Conservation (phyloP, 2,888 invertebrate genomes). For the Cheilosia variabilis region DNA sequence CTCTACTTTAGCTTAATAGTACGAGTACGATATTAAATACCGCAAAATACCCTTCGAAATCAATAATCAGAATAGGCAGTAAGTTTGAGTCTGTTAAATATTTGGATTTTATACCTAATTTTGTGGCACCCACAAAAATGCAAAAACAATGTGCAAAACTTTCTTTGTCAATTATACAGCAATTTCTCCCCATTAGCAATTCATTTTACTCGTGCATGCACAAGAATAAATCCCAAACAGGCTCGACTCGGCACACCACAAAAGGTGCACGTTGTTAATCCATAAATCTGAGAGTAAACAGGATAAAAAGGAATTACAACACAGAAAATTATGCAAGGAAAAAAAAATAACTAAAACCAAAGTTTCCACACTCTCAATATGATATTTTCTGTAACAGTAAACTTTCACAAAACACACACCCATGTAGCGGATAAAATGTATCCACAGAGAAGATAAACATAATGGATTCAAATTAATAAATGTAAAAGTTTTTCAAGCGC, state of each 20-base stretch:
- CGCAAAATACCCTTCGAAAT: too few relatives aligned
- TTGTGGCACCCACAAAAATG: too few relatives aligned
- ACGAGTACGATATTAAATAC: too few relatives aligned
- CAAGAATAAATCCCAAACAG: slow-evolving; percentile 22
- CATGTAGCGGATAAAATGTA: neutral
- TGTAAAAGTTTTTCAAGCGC: slow-evolving; percentile 28
- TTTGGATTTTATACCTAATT: too few relatives aligned
- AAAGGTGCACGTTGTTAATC: slow-evolving; percentile 41
- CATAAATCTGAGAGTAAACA: slow-evolving; percentile 49
- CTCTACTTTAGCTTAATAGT: too few relatives aligned
- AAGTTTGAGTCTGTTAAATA: too few relatives aligned
- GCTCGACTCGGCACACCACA: slow-evolving; percentile 9
- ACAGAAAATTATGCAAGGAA: slow-evolving; percentile 4
- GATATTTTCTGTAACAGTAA: slow-evolving; percentile 19
- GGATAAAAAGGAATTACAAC: slow-evolving; percentile 32
- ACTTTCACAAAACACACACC: neutral
- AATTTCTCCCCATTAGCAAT: neutral
- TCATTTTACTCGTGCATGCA: neutral
- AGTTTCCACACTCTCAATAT: slow-evolving; percentile 37
- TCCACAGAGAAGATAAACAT: slow-evolving; percentile 30
- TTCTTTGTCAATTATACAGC: slow-evolving; percentile 22
- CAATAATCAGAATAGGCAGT: too few relatives aligned
- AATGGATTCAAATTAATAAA: slow-evolving; percentile 48
- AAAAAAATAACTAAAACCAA: slow-evolving; percentile 5
- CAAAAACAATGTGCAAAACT: neutral